Percentiles rank a stretch among this genome's conserved stretches.
Conservation (phyloP, 1,140 invertebrate genomes). For the Drosophila obscura region DNA sequence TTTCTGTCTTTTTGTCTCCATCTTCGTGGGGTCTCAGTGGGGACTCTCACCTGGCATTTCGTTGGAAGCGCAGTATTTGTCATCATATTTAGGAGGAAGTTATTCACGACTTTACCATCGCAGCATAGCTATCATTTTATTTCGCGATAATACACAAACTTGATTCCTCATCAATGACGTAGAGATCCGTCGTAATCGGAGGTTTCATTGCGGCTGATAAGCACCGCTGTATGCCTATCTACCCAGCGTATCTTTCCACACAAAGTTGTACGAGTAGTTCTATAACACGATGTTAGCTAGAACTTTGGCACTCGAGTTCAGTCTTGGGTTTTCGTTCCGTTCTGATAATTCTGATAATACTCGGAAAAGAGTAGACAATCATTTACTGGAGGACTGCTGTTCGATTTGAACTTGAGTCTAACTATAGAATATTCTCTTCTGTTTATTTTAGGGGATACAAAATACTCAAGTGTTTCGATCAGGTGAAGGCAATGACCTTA, state of each 20-base stretch:
- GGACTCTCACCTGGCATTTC: constrained; percentile 56
- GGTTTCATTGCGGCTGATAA: constrained; percentile 2
- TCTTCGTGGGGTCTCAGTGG: constrained; percentile 14
- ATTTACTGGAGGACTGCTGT: constrained; percentile 1
- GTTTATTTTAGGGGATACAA: constrained; percentile 7
- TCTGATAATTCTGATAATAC: constrained; percentile 21
- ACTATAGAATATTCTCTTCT: constrained; percentile 16
- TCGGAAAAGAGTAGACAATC: constrained; percentile 9
- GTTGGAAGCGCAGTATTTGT: constrained; percentile 57
- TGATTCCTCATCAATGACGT: constrained; percentile 44
- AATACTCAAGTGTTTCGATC: constrained; percentile 14
- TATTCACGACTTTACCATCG: constrained; percentile 8
- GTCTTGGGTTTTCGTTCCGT: constrained; percentile 12
- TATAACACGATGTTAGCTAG: constrained; percentile 17
- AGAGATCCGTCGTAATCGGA: constrained; percentile 5
- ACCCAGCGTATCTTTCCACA: too few species aligned
- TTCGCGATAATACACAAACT: constrained; percentile 39
- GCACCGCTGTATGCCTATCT: too few species aligned
- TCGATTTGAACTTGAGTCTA: constrained; percentile 19
- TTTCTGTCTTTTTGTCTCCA: neutral
- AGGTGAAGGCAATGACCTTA: constrained; percentile 24
- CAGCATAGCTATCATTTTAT: constrained; percentile 13
- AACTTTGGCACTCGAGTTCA: constrained; percentile 51
- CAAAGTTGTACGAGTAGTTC: constrained; percentile 9
- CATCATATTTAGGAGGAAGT: constrained; percentile 59